Base-by-base conservation (phyloP, 2,888 invertebrate genomes). In the Nemotelus pantherinus region DNA sequence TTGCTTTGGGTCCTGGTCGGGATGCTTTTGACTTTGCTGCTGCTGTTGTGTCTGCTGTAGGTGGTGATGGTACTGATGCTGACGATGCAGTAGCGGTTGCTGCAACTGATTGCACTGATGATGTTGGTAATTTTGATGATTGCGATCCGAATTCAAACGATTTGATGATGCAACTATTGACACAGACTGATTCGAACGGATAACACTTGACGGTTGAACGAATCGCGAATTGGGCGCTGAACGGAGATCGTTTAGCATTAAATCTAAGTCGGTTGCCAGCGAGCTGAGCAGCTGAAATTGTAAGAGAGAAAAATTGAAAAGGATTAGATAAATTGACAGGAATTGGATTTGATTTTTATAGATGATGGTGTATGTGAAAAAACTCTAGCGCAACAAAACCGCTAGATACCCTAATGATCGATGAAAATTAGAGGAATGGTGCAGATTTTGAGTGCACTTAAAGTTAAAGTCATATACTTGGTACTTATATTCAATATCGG, bases 191-290 rank as follows among this genome's bases (percentile, higher is more conserved):
- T 60, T 60, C 43, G 77, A 77, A 25, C 78, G 76, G 70, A 77
- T 79, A 60, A 75, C 74, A 45, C 80, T 79, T 50, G 80, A 77
- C 79, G 82, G 80, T 57, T 80, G 81, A 71, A 80, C 78, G 77
- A 79, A 81, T 48, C 80, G 77, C 50, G 79, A 77, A 70, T 80
- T 84, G 10, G 91, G 91, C 77, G 92, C 91, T 82, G 93, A 92
- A 84, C 94, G 93, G 79, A 95, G 89, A 86, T 95, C 95, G 83
- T 91, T 93, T 83, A 95, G 90, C 93, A 95, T 94, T 83, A 93
- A 92, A 88, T 95, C 95, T 88, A 95, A 89, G 88, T 95, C 95
- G 83, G 91, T 92, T 80, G 95, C 95, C 84, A 95, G 88, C 77
- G 93, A 92, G 88, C 92, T 94, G 87, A 94, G 91, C 87, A 94